Evolutionary conservation across 2,888 invertebrate genomes (phyloP).

Genomic region (Netelia virgata): DNA sequence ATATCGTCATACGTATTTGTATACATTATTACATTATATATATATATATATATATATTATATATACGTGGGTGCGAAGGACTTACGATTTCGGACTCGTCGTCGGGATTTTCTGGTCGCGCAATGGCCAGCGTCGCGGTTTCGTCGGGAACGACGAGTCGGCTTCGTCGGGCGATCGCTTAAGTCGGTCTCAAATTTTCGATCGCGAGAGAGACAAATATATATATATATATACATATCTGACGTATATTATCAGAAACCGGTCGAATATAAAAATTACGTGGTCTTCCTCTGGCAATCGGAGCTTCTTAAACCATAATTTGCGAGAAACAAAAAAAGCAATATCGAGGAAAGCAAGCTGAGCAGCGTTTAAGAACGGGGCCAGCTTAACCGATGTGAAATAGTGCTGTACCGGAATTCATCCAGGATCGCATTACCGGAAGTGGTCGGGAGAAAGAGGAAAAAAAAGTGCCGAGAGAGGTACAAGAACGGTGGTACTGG

Average conservation of each 20-base stretch:
- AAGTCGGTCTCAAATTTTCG: neutral
- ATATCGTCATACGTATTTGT: constrained; percentile 17
- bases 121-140: constrained; percentile 53
- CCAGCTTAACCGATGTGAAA: neutral
- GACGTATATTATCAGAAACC: no score
- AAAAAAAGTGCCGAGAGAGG: neutral
- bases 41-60: neutral
- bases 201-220: neutral
- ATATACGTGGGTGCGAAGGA: constrained; percentile 32
- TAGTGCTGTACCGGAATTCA: constrained; percentile 3
- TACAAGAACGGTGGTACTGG: neutral
- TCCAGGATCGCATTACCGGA: constrained; percentile 17
- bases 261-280: neutral
- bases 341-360: neutral
- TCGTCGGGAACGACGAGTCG: constrained; percentile 29
- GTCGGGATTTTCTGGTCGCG: constrained; percentile 51
- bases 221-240: no score
- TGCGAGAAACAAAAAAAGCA: neutral
- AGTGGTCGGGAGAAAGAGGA: constrained; percentile 18
- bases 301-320: neutral
- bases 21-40: neutral
- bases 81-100: constrained; percentile 54
- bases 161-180: constrained; percentile 29
- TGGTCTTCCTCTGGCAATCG: neutral
- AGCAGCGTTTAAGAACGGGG: neutral